Conservation (phyloP, 2,888 invertebrate genomes). For the Saturnia japonica region DNA sequence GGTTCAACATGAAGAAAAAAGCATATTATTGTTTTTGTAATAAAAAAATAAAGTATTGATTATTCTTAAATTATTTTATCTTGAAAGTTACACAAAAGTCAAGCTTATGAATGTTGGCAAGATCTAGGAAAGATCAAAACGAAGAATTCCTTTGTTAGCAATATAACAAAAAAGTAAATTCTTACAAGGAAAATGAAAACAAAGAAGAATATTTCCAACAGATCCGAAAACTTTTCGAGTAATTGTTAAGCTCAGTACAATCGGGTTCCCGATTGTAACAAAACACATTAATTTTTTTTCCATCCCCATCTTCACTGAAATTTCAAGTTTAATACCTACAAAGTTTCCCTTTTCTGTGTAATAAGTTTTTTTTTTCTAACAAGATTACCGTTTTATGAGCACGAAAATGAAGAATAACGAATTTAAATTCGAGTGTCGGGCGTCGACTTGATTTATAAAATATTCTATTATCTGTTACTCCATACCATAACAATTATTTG, state of each 20-base stretch:
- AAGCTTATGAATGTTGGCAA: neutral
- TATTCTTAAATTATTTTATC: neutral
- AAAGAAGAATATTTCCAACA: constrained; percentile 13
- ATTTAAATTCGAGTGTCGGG: constrained; percentile 45
- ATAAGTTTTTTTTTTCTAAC: constrained; percentile 72
- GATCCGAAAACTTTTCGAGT: constrained; percentile 29
- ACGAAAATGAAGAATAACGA: constrained; percentile 75
- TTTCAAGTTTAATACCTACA: constrained; percentile 64
- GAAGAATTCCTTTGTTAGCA: neutral
- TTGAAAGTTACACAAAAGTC: neutral
- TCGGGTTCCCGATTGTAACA: constrained; percentile 57
- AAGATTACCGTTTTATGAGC: constrained; percentile 75
- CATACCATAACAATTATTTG: too few relatives aligned
- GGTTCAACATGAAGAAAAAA: too few relatives aligned
- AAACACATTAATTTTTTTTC: constrained; percentile 62
- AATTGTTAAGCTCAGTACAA: constrained; percentile 64
- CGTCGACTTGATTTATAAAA: neutral
- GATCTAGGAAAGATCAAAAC: neutral
- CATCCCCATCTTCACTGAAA: constrained; percentile 39
- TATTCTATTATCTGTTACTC: neutral
- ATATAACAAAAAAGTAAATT: neutral
- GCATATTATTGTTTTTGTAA: too few relatives aligned
- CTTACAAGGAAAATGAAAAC: neutral
- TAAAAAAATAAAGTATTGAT: too few relatives aligned
- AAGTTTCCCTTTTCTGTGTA: constrained; percentile 62